Percentiles rank a stretch among this genome's conserved stretches.
Evolutionary conservation across 2,888 invertebrate species (phyloP).

Genomic region (Patella caerulea): DNA sequence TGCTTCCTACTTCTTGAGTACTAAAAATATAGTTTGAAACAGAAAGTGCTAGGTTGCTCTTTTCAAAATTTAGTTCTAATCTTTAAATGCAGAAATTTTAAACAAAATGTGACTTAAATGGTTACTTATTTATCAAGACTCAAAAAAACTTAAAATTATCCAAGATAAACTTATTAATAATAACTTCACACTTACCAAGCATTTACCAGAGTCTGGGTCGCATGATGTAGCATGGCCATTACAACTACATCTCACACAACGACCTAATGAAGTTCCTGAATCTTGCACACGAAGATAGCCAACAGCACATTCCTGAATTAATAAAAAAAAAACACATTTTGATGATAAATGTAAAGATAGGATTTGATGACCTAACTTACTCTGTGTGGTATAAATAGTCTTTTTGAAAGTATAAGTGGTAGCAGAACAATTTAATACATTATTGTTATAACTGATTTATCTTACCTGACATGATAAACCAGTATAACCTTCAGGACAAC

Average conservation of each 20-base stretch:
- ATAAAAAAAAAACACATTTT: neutral
- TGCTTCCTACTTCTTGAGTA: too few relatives aligned
- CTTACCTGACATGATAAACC: conserved; percentile 61
- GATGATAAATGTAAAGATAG: neutral
- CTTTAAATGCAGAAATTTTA: too few relatives aligned
- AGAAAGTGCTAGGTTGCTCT: too few relatives aligned
- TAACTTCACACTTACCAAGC: conserved; percentile 58
- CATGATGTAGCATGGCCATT: conserved; percentile 75
- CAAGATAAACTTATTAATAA: too few relatives aligned
- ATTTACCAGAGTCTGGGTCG: conserved; percentile 68
- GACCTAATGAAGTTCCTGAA: conserved; percentile 45
- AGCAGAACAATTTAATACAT: conserved; percentile 1
- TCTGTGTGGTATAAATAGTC: neutral
- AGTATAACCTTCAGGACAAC: conserved; percentile 63
- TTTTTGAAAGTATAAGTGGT: neutral
- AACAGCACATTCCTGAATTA: conserved; percentile 53
- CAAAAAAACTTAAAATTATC: too few relatives aligned
- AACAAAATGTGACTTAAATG: too few relatives aligned
- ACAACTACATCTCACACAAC: conserved; percentile 80
- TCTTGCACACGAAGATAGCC: conserved; percentile 61
- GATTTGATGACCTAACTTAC: too few relatives aligned
- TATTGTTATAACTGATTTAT: neutral
- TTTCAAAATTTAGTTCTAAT: too few relatives aligned
- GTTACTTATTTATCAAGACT: too few relatives aligned
- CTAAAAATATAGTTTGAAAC: too few relatives aligned